Evolutionary conservation across 2,888 invertebrate species (phyloP).

Genomic region (Hipparchia sbordonii): DNA sequence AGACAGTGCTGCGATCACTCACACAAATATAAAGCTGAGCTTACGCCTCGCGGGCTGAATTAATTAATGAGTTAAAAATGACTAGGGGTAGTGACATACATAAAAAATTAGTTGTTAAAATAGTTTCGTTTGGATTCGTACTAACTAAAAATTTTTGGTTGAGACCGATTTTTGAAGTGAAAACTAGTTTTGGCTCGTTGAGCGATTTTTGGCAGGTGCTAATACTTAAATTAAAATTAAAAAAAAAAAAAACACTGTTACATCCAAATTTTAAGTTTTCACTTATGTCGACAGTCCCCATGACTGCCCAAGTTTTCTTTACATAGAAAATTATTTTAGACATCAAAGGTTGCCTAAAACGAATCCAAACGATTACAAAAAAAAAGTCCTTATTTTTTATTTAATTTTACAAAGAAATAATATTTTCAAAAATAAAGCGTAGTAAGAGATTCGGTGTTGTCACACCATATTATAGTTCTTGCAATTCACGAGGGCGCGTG

Average conservation of each 20-base stretch:
- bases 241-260: too few species aligned
- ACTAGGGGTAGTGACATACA: conserved; percentile 42
- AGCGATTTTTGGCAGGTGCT: too few species aligned
- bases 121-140: conserved; percentile 22
- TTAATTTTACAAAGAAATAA: not conserved
- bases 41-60: conserved; percentile 3
- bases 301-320: too few species aligned
- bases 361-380: conserved; percentile 28
- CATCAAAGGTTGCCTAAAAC: not conserved
- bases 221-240: too few species aligned
- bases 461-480: conserved; percentile 2
- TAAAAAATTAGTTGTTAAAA: conserved; percentile 12
- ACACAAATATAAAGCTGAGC: too few species aligned
- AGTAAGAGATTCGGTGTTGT: conserved; percentile 27
- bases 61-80: conserved; percentile 46
- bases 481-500: too few species aligned
- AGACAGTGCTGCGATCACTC: too few species aligned
- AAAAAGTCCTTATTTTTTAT: not conserved
- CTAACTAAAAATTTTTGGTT: not conserved
- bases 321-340: too few species aligned
- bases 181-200: too few species aligned
- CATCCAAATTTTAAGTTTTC: too few species aligned
- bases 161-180: not conserved
- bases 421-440: conserved; percentile 22
- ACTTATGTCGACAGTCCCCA: too few species aligned